These are phyloP conservation scores for Liparis tanakae DNA, from an alignment of 2,797 vertebrate genomes.

Conservation along the genomic window DNA sequence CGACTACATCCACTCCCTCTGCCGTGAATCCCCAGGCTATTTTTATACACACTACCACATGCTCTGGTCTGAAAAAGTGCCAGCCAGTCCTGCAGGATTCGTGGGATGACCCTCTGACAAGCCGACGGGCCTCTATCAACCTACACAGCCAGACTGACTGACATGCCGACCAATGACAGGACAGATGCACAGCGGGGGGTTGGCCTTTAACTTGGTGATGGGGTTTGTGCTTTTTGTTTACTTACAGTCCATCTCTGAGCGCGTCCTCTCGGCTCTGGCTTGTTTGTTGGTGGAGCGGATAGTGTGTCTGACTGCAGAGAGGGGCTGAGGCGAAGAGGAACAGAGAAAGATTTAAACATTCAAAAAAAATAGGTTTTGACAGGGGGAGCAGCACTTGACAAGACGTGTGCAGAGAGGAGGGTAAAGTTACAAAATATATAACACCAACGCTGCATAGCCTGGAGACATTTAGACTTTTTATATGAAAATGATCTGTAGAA, in stretches of 20 bases:
- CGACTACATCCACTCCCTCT: conserved; percentile 46
- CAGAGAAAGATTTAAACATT: conserved; percentile 12
- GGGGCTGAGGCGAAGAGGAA: conserved; percentile 79
- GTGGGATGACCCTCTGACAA: conserved; percentile 48
- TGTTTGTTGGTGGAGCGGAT: conserved; percentile 95
- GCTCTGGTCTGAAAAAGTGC: conserved; percentile 52
- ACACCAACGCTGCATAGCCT: neutral
- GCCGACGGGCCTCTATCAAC: conserved; percentile 23
- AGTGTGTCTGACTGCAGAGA: conserved; percentile 91
- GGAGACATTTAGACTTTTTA: conserved; percentile 8
- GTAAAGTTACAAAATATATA: neutral
- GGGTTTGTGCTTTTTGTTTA: conserved; percentile 52
- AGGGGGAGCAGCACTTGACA: neutral
- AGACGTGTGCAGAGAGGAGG: neutral
- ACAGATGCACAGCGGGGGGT: conserved; percentile 8
- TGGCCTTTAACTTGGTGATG: neutral
- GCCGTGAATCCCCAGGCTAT: conserved; percentile 53
- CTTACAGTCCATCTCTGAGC: conserved; percentile 97
- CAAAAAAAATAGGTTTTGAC: conserved; percentile 6
- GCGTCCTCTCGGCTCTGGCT: conserved; percentile 89
- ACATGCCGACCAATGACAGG: conserved; percentile 27
- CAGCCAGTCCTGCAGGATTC: conserved; percentile 61
- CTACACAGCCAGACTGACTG: conserved; percentile 25
- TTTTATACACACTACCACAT: conserved; percentile 50
- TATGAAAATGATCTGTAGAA: neutral